Percentiles rank a stretch among this genome's conserved stretches.
Conservation (phyloP, 53 echinoderm and acorn worm species). For the Holothuria leucospilota region DNA sequence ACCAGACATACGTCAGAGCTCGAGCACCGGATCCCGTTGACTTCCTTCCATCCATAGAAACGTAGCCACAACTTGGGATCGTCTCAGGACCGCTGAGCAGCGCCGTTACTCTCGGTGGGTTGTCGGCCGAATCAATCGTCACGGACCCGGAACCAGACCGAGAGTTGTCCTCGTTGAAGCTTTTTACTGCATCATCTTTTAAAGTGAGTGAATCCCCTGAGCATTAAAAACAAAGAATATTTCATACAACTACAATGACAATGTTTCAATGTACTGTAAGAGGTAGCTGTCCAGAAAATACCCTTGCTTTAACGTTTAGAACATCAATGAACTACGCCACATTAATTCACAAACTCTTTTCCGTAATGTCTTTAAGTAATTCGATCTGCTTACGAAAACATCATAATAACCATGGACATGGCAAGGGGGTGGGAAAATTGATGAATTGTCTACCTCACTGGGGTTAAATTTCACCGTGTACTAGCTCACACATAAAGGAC, state of each 20-base stretch:
- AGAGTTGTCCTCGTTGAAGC: constrained; percentile 78
- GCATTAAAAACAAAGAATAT: background rate
- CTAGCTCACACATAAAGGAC: too few species aligned
- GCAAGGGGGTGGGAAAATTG: too few species aligned
- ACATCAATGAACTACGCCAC: background rate
- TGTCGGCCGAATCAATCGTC: constrained; percentile 61
- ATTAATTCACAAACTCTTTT: background rate
- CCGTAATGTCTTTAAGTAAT: background rate
- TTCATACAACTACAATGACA: background rate
- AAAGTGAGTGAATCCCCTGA: constrained; percentile 67
- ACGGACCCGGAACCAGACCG: constrained; percentile 55
- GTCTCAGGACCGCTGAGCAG: constrained; percentile 73
- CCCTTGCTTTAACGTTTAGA: too few species aligned
- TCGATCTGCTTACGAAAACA: too few species aligned
- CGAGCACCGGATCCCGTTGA: constrained; percentile 91
- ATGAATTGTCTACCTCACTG: too few species aligned
- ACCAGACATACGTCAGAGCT: constrained; percentile 74
- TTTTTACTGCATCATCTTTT: constrained; percentile 63
- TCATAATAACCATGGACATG: too few species aligned
- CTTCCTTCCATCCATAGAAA: constrained; percentile 68
- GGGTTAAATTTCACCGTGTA: too few species aligned
- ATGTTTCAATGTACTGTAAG: background rate
- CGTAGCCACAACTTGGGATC: constrained; percentile 87
- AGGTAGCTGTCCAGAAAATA: background rate
- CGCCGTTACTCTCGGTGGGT: constrained; percentile 67